phyloP scores from a whole-genome alignment of 2,797 vertebrate species.

The Triplophysa bombifrons region DNA sequence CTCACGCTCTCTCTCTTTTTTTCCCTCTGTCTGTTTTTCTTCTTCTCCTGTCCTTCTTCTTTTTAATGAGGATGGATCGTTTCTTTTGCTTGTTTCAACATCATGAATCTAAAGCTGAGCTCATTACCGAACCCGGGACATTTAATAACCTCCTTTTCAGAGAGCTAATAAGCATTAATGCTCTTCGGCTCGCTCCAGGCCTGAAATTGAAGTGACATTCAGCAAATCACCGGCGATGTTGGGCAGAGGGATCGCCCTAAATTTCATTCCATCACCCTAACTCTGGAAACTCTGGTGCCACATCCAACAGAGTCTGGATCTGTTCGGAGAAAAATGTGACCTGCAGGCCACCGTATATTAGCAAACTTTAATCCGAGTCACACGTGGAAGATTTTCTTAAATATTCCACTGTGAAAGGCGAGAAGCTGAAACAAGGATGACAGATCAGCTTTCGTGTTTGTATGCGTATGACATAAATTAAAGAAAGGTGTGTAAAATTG shows the following conservation, averaged over 20 bases:
- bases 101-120: slow-evolving; percentile 68
- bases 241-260: slow-evolving; percentile 15
- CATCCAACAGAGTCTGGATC: slow-evolving; percentile 21
- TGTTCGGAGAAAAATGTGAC: slow-evolving; percentile 18
- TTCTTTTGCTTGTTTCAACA: slow-evolving; percentile 59
- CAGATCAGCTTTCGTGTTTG: neutral
- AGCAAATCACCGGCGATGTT: slow-evolving; percentile 41
- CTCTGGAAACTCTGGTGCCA: slow-evolving; percentile 4
- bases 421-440: slow-evolving; percentile 14
- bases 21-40: neutral
- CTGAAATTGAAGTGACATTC: slow-evolving; percentile 55
- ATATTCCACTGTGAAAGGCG: slow-evolving; percentile 7
- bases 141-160: slow-evolving; percentile 67
- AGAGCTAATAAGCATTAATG: slow-evolving; percentile 49
- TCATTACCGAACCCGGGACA: slow-evolving; percentile 65
- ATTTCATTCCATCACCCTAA: slow-evolving; percentile 21
- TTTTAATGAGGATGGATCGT: slow-evolving; percentile 64
- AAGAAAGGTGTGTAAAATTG: slow-evolving; percentile 44
- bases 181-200: slow-evolving; percentile 13
- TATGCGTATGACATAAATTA: slow-evolving; percentile 21
- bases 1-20: neutral
- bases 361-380: slow-evolving; percentile 46
- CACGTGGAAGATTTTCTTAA: slow-evolving; percentile 35
- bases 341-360: slow-evolving; percentile 48
- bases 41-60: slow-evolving; percentile 50